Evolutionary conservation across 2,113 vertebrate species (phyloP).

Genomic region (Atlantisia rogersi): DNA sequence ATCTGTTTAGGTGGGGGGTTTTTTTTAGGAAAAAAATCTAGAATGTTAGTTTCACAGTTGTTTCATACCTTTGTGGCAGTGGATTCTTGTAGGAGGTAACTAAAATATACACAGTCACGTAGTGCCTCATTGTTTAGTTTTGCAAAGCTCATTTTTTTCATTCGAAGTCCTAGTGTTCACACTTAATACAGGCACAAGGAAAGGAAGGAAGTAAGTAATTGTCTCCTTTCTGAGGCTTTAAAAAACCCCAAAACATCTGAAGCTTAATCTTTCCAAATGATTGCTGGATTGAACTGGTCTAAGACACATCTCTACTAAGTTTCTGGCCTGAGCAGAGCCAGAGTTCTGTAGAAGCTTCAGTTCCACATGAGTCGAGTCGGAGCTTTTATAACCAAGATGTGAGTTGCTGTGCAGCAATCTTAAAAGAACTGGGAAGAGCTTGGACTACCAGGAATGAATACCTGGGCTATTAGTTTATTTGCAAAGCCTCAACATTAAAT

Average conservation of each 20-base stretch:
- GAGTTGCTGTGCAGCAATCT: constrained; percentile 34
- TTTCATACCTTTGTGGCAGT: background rate
- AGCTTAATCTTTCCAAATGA: background rate
- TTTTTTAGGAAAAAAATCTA: too few relatives aligned
- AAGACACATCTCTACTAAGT: background rate
- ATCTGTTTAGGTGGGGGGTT: background rate
- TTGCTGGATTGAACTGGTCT: background rate
- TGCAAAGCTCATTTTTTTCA: background rate
- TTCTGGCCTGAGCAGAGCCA: background rate
- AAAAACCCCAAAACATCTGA: fast-evolving
- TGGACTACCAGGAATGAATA: background rate
- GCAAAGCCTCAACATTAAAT: background rate
- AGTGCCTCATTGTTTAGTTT: background rate
- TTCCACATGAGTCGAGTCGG: background rate
- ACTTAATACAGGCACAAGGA: background rate
- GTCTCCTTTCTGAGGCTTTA: background rate
- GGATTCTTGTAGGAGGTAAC: background rate
- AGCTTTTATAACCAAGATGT: background rate
- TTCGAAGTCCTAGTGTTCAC: background rate
- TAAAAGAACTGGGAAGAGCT: background rate
- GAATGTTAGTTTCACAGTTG: background rate
- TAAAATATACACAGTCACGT: background rate
- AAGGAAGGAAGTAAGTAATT: background rate
- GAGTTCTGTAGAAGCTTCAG: background rate
- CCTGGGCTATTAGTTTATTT: background rate